A percentile compares a stretch with the other conserved stretches of the same genome.
phyloP scores from a whole-genome alignment of 1,140 invertebrate species.

The Papilio dardanus region DNA sequence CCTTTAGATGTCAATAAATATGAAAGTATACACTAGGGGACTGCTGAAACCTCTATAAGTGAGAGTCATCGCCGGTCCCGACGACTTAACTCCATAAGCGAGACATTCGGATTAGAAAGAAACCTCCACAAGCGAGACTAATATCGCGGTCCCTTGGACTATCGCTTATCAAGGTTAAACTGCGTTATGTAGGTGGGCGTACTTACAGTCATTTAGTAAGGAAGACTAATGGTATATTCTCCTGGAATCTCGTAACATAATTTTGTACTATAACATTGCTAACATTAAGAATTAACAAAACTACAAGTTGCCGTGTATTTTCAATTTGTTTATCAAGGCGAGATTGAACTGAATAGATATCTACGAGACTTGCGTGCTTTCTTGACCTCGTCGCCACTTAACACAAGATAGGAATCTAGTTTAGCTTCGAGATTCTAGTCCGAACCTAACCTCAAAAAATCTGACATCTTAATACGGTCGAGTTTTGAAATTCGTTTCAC shows the following conservation, averaged over 20 bases:
- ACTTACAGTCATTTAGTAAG: no score
- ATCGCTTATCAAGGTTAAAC: no score
- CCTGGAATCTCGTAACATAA: no score
- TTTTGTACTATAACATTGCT: no score
- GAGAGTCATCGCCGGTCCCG: no score
- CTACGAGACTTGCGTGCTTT: constrained; percentile 7
- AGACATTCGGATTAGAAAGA: no score
- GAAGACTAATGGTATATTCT: no score
- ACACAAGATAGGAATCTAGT: constrained; percentile 9
- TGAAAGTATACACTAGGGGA: neutral
- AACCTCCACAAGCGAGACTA: no score
- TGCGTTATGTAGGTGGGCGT: no score
- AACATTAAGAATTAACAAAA: neutral
- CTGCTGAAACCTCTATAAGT: neutral
- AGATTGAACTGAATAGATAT: constrained; percentile 14
- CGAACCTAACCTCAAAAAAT: neutral
- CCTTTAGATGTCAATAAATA: neutral
- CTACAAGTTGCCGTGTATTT: neutral
- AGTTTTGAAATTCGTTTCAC: neutral
- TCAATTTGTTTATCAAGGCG: neutral
- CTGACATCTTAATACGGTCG: neutral
- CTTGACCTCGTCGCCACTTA: constrained; percentile 14
- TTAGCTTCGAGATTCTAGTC: constrained; percentile 1
- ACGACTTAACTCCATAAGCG: no score
- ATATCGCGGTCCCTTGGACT: no score